These are phyloP conservation scores for Eonycteris spelaea DNA, from an alignment of 2,113 vertebrate species.

Conservation along the genomic window DNA sequence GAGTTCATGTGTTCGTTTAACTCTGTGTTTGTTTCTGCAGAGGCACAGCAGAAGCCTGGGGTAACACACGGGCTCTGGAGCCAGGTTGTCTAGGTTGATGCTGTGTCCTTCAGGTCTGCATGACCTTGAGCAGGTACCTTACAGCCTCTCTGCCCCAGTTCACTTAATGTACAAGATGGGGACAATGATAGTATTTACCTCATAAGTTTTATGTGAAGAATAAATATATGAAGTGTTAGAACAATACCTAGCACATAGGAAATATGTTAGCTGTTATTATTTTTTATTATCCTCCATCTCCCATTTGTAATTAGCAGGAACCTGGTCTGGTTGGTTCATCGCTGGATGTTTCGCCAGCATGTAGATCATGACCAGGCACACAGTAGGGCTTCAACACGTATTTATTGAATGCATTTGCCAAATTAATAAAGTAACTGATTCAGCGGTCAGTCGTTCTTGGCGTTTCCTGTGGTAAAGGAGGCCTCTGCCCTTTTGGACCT, in stretches of 20 bases:
- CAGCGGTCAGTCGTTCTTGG: background rate
- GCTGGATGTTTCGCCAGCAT: background rate
- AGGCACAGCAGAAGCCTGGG: background rate
- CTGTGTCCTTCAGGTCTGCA: background rate
- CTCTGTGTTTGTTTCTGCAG: background rate
- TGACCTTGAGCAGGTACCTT: background rate
- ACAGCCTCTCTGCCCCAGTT: background rate
- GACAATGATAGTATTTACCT: background rate
- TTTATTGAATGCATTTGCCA: background rate
- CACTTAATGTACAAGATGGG: background rate
- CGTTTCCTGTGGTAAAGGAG: background rate
- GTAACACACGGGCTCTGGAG: background rate
- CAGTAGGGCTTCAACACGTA: background rate
- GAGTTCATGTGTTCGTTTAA: background rate
- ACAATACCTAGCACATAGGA: background rate
- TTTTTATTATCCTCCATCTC: background rate
- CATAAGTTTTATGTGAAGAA: background rate
- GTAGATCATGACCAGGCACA: background rate
- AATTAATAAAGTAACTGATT: background rate
- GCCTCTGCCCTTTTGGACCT: background rate
- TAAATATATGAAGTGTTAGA: background rate
- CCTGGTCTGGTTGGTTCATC: background rate
- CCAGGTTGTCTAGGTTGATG: background rate
- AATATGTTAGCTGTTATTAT: background rate
- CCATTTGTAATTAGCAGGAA: background rate